Percentiles rank a stretch among this genome's conserved stretches.
phyloP scores from a whole-genome alignment of 2,113 vertebrate genomes.

The Lycaon pictus region DNA sequence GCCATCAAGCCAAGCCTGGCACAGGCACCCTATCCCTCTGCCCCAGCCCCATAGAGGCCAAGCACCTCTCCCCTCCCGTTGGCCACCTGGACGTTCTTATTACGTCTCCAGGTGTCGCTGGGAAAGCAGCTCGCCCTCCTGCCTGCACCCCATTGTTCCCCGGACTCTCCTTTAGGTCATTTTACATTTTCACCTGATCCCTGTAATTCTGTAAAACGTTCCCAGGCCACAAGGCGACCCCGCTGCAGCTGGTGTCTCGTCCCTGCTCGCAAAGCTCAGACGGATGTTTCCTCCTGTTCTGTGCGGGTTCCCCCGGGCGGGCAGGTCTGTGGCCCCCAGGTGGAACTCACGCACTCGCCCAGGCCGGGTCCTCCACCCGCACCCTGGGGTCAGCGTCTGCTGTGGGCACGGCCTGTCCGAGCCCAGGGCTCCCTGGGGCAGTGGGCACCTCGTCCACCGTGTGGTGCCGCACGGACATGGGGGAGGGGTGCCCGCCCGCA shows the following conservation, averaged over 20 bases:
- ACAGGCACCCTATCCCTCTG: fast-evolving
- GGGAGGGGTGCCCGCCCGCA: fast-evolving
- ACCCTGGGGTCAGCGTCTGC: fast-evolving
- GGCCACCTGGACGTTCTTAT: conserved; percentile 10
- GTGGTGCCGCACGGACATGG: fast-evolving
- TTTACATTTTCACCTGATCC: conserved; percentile 63
- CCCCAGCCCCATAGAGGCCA: fast-evolving
- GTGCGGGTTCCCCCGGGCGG: fast-evolving
- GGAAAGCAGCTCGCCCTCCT: not conserved
- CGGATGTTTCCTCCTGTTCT: no score
- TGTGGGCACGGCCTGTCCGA: fast-evolving
- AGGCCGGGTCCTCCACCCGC: fast-evolving
- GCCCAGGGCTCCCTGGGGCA: not conserved
- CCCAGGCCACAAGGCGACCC: not conserved
- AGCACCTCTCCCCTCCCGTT: not conserved
- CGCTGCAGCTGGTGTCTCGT: not conserved
- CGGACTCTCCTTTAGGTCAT: not conserved
- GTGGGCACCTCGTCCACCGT: fast-evolving
- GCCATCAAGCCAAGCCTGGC: not conserved
- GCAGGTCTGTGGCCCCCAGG: not conserved
- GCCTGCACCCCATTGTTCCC: not conserved
- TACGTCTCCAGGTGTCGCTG: not conserved
- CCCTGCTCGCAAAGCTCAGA: not conserved
- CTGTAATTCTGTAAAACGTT: conserved; percentile 23
- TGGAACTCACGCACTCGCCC: fast-evolving